Evolutionary conservation across 1,140 invertebrate genomes (phyloP), one percentile per base, ranked within the genome.

Genomic region (Cecropterus lyciades): DNA sequence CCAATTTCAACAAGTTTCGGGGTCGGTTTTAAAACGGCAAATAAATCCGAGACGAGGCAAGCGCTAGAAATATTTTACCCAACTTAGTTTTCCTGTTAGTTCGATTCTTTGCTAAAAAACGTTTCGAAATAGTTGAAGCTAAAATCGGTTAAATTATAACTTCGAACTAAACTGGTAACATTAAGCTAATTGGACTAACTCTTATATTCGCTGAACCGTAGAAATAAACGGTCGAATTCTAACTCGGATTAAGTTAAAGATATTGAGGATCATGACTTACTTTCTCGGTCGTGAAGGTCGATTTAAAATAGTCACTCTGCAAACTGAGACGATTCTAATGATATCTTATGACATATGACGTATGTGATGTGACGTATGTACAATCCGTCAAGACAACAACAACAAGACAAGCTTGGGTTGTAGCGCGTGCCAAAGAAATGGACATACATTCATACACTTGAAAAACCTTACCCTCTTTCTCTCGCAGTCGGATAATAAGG

Each of bases 131-230:
- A 53, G 30, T 40, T 53, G 6, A 52, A 30, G 49, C 49, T 15
- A 17, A 57, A 57, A 57, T 37, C 20, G 13, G 45, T 59, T 57
- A 45, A 53, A 59, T 59, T 48, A 46, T 46, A 59, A 59, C 42
- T 48, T 17, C 0, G 27, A 11, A 30, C 27, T 11, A 59, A 59
- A 59, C 56, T 48, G 42, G 42, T 7, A 59, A 46, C 42, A n/a
- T 59, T 59, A 48, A 59, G 42, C 43, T 59, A 48, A 59, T 48
- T 46, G 56, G 56, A 17, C 30, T 40, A 53, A 53, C 30, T 52
- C 27, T 53, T 53, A 11, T 8, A 33, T 8, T 33, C 42, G 37
- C 24, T 27, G 8, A 13, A 57, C 16, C 55, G 55, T 24, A 15
- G 17, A 43, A 17, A 40, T 53, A 14, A 57, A 57, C 42, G 42